Percentiles rank a stretch among this genome's conserved stretches.
Conservation (phyloP, 2,113 vertebrate species). For the Anarhynchus alexandrinus region DNA sequence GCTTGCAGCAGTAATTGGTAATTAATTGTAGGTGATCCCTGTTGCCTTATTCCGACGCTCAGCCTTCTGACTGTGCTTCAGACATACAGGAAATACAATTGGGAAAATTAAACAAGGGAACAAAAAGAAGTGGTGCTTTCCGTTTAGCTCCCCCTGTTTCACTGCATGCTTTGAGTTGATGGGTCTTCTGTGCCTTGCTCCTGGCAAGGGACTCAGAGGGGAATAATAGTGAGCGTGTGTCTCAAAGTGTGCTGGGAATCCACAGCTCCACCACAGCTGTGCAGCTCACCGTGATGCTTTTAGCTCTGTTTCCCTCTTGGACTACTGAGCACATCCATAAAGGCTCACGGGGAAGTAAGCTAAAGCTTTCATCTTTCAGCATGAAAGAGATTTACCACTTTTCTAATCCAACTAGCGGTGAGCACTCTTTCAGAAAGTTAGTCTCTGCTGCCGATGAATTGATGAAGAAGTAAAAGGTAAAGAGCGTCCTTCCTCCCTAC, state of each 20-base stretch:
- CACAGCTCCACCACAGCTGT: neutral
- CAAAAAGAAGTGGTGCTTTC: neutral
- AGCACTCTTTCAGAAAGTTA: neutral
- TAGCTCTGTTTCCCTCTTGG: neutral
- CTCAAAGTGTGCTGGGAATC: neutral
- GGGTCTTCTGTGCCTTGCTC: neutral
- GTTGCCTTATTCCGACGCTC: neutral
- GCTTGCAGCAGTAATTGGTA: neutral
- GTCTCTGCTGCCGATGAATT: neutral
- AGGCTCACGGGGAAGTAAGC: neutral
- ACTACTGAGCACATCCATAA: neutral
- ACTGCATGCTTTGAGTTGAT: neutral
- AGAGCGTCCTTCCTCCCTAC: neutral
- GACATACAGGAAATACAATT: neutral
- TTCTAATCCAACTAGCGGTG: neutral
- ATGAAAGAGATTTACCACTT: slow-evolving; percentile 6
- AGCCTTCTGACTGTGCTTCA: neutral
- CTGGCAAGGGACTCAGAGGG: neutral
- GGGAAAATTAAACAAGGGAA: neutral
- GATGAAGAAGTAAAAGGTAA: neutral
- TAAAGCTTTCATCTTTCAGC: slow-evolving; percentile 29
- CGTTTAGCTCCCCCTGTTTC: neutral
- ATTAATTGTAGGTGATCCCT: neutral
- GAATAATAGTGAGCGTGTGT: neutral
- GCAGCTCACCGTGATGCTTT: neutral